Base-by-base conservation (phyloP, 2,113 vertebrate species). In the Chrysemys picta region DNA sequence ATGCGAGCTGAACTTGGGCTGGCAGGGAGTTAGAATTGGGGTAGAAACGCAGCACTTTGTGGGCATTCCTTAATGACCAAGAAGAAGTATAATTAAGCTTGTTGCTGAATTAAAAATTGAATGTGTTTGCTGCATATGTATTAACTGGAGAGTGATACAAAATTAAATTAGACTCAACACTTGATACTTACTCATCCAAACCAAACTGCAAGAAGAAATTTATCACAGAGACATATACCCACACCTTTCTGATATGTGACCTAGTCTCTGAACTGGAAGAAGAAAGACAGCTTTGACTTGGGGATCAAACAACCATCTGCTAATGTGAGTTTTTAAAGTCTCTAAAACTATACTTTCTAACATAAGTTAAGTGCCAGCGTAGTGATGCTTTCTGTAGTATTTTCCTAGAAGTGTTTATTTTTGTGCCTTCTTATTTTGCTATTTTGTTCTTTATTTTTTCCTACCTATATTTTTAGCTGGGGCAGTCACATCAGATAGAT, bases 321-420 rank as follows among this genome's bases (percentile, higher is more conserved):
- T 85, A 5, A 5, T 0, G 0, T 65, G 49, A 78, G n/a, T n/a
- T 8, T 19, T 16, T 72, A 69, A 93, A 82, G 47, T 12, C 7
- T 38, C 10, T 45, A 89, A 89, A 50, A 35, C 1, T 25, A 86
- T 72, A 0, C 0, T 53, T 93, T 49, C 76, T 38, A 84, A 69
- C 1, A 38, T n/a, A 72, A 72, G 35, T 5, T 38, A 53, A 45
- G 24, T 10, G 31, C 93, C 47, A 35, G 69, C 3, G 8, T 35
- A 49, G 16, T 24, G n/a, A 42, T 8, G 1, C 62, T 90, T 94
- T 72, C 25, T 62, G 1, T 1, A 4, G 75, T 38, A 2, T 17
- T n/a, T 87, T 79, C 19, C 2, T 81, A 50, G 45, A 87, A 93
- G 4, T 81, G 6, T 82, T 0, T 0, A n/a, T 85, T 91, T 29